Base-by-base conservation (phyloP, 1,140 invertebrate genomes). In the Saxidomus purpurata region DNA sequence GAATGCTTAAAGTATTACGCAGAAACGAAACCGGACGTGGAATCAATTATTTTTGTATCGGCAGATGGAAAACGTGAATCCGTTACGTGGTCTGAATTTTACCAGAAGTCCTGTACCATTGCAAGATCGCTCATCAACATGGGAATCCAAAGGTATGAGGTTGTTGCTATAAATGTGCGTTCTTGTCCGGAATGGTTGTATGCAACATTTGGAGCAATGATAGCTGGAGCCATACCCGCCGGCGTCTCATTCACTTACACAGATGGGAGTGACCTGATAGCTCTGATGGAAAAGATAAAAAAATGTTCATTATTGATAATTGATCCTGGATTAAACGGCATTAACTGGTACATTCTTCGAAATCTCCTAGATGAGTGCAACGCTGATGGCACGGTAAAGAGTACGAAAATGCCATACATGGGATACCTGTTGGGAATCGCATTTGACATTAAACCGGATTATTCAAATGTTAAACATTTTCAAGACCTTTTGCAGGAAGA, bases 111-210 rank as follows among this genome's bases (percentile, higher is more conserved):
- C 8, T 0, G 28, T 4, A n/a, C 15, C 8, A 17, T 36, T 19
- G 84, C 69, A 43, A 34, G 52, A 36, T 36, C 47, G 15, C 52
- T 86, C 34, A 71, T 76, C 11, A 31, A 74, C 13, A n/a, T 86
- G 13, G 84, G 84, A 36, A 47, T 86, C 3, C 71, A 34, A 34
- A 22, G 38, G 15, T 9, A 52, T 25, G 82, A 85, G 19, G 38
- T 85, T 17, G 47, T 76, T 22, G 84, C 84, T 13, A 13, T 86
- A 11, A 86, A 63, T 28, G 74, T 86, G 8, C 43, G 69, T 9
- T n/a, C 11, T 31, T 61, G 84, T 77, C 84, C 84, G n/a, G 84
- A 86, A 77, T 86, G 84, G 84, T 25, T 86, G 8, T 86, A 76
- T n/a, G 28, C 28, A 0, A 28, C 36, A 0, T 86, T 59, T 86